Evolutionary conservation across 2,797 vertebrate species (phyloP).

Genomic region (Chaetophractus vellerosus): DNA sequence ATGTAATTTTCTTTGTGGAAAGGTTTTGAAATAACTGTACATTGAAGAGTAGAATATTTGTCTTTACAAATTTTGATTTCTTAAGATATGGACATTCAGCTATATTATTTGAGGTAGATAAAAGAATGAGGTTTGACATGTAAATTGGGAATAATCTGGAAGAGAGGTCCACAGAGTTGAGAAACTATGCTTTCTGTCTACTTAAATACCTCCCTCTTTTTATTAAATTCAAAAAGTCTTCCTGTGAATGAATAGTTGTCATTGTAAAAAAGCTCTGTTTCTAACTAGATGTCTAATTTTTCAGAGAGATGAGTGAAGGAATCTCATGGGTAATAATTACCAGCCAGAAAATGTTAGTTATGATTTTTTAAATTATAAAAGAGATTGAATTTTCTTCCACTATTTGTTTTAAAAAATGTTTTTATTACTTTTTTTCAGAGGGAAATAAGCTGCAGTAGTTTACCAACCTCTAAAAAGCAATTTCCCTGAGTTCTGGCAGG

Average conservation of each 20-base stretch:
- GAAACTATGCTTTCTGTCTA: background rate
- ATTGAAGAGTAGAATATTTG: background rate
- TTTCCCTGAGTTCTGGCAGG: background rate
- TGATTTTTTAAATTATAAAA: slow-evolving; percentile 51
- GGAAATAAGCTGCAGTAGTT: background rate
- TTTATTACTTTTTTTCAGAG: background rate
- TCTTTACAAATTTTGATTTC: background rate
- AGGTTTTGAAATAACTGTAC: too few relatives aligned
- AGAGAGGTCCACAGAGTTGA: background rate
- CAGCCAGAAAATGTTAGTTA: background rate
- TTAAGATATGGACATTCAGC: background rate
- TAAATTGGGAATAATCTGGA: background rate
- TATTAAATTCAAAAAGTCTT: background rate
- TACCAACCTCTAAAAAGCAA: background rate
- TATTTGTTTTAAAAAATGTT: slow-evolving; percentile 48
- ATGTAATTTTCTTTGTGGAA: too few relatives aligned
- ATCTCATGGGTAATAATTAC: slow-evolving; percentile 44
- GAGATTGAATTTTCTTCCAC: background rate
- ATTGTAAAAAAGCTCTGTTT: background rate
- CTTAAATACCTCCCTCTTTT: background rate
- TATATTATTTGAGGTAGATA: background rate
- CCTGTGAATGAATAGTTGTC: background rate
- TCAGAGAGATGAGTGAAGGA: slow-evolving; percentile 37
- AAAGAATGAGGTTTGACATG: background rate
- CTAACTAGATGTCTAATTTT: slow-evolving; percentile 17